Evolutionary conservation across 2,113 vertebrate genomes (phyloP).

Genomic region (Hippotragus niger): DNA sequence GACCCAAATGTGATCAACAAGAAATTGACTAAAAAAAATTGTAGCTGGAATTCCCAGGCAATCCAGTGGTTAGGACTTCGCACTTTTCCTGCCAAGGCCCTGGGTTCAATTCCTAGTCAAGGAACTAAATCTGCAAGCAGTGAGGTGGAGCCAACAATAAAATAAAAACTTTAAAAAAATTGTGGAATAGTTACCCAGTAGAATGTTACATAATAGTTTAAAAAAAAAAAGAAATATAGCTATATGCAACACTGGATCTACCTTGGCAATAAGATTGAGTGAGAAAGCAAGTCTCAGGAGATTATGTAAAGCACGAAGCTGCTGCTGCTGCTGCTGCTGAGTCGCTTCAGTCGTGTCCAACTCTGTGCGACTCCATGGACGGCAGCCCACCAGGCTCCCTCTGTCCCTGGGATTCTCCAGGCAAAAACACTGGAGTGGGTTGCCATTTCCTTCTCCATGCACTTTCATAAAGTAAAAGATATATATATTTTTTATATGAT

Average conservation of each 20-base stretch:
- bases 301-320: background rate
- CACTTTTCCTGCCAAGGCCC: background rate
- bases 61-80: background rate
- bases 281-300: background rate
- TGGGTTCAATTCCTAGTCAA: background rate
- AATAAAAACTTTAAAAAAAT: background rate
- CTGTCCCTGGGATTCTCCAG: no score
- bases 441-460: background rate
- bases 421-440: no score
- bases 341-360: no score
- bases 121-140: background rate
- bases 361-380: no score
- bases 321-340: no score
- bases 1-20: background rate
- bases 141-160: background rate
- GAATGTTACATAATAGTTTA: background rate
- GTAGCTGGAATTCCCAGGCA: background rate
- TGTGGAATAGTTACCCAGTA: background rate
- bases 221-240: background rate
- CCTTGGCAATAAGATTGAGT: background rate
- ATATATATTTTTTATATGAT: background rate
- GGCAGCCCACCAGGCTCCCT: no score
- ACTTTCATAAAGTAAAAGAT: background rate
- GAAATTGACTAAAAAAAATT: background rate
- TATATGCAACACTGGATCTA: background rate